A percentile compares a stretch with the other conserved stretches of the same genome.
Conservation (phyloP, 2,113 vertebrate genomes). For the Paraplagusia blochii region DNA sequence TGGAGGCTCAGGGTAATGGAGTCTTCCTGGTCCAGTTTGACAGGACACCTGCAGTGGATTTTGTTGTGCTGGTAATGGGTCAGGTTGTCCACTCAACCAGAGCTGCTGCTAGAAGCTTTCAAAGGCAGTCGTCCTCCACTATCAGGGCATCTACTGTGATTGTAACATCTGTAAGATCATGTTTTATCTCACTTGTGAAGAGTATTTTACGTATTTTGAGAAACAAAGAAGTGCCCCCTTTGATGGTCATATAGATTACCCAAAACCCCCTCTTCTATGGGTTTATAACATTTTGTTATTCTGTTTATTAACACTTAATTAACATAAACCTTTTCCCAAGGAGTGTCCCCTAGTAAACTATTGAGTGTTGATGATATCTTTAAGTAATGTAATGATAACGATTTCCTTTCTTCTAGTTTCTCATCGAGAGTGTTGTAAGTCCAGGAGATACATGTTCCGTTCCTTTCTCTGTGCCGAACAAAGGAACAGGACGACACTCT, state of each 20-base stretch:
- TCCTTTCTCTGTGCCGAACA: slow-evolving; percentile 37
- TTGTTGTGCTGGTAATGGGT: slow-evolving; percentile 41
- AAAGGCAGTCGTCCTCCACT: slow-evolving; percentile 44
- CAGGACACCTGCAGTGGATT: slow-evolving; percentile 26
- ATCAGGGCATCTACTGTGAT: slow-evolving; percentile 19
- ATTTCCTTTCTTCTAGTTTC: background rate
- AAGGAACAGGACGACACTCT: slow-evolving; percentile 9
- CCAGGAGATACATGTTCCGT: slow-evolving; percentile 31
- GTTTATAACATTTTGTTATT: too few relatives aligned
- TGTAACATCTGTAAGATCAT: slow-evolving; percentile 29
- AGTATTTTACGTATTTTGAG: too few relatives aligned
- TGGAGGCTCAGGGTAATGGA: slow-evolving; percentile 11
- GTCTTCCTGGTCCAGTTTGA: slow-evolving; percentile 32
- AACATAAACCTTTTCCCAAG: too few relatives aligned
- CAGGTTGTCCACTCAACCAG: background rate
- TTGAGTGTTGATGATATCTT: too few relatives aligned
- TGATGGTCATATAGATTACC: too few relatives aligned
- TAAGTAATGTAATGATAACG: background rate
- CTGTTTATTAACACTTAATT: too few relatives aligned
- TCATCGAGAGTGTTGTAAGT: background rate
- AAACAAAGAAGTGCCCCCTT: too few relatives aligned
- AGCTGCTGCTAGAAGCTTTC: background rate
- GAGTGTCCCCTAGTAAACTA: too few relatives aligned
- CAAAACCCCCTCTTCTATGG: too few relatives aligned
- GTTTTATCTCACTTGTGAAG: background rate